Evolutionary conservation across 2,797 vertebrate genomes (phyloP).

Genomic region (Tenualosa thibaudeaui): DNA sequence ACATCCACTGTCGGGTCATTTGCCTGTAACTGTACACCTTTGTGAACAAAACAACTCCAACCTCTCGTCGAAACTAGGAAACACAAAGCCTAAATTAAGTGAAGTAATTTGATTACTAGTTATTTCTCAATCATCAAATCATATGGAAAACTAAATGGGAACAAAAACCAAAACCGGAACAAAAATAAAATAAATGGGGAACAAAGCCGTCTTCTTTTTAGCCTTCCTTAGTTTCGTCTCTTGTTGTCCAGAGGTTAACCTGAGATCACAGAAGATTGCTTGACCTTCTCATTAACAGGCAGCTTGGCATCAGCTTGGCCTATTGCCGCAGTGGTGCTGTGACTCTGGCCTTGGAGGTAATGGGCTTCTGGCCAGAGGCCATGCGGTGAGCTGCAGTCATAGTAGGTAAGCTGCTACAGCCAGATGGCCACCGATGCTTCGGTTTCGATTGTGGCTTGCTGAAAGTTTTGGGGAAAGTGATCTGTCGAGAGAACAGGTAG

Average conservation of each 20-base stretch:
- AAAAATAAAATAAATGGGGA: background rate
- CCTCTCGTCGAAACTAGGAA: background rate
- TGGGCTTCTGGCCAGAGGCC: background rate
- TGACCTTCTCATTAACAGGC: constrained; percentile 23
- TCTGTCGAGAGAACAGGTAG: constrained; percentile 55
- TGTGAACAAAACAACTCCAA: background rate
- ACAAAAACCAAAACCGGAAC: too few relatives aligned
- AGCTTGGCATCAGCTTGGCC: background rate
- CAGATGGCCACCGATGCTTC: background rate
- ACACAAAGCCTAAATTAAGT: background rate
- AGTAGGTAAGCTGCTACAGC: background rate
- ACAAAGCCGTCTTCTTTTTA: constrained; percentile 19
- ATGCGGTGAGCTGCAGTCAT: background rate
- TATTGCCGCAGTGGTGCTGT: background rate
- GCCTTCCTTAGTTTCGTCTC: constrained; percentile 6
- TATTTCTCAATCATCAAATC: constrained; percentile 47
- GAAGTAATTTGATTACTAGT: constrained; percentile 12
- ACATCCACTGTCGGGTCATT: background rate
- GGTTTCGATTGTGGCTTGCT: background rate
- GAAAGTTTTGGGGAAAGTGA: constrained; percentile 45
- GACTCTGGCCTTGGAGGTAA: background rate
- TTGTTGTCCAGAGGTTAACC: constrained; percentile 25
- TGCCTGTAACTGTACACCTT: background rate
- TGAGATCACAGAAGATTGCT: constrained; percentile 25
- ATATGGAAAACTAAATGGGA: constrained; percentile 31